A percentile compares a stretch with the other conserved stretches of the same genome.
Conservation (phyloP, 2,797 vertebrate species). For the Diceros bicornis region DNA sequence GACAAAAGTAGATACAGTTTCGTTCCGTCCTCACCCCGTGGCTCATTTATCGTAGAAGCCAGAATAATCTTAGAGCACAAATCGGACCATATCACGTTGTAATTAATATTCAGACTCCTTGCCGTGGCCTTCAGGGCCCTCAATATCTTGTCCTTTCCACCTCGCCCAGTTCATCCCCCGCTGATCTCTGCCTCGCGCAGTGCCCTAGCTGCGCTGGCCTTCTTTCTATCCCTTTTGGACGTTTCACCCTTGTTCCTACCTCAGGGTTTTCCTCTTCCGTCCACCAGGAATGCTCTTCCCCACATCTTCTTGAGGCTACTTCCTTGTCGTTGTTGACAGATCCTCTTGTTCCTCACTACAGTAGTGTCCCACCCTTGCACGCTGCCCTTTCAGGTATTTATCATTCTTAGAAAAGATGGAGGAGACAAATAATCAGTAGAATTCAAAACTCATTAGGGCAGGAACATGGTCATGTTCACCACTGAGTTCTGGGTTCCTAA, state of each 20-base stretch:
- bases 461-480: not conserved
- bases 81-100: not conserved
- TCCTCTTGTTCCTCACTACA: not conserved
- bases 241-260: not conserved
- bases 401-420: conserved; percentile 7
- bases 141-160: not conserved
- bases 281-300: not conserved
- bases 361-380: not conserved
- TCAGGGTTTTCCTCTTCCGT: not conserved
- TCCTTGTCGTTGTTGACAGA: not conserved
- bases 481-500: not conserved
- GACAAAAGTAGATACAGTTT: not conserved
- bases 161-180: not conserved
- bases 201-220: not conserved
- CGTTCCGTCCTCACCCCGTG: not conserved
- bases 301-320: not conserved
- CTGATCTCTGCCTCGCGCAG: not conserved
- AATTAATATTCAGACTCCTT: not conserved
- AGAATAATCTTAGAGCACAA: not conserved
- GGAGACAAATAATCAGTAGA: not conserved
- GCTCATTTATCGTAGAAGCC: not conserved
- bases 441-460: not conserved
- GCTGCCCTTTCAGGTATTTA: not conserved
- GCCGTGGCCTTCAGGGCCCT: not conserved
- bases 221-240: not conserved